A percentile compares a stretch with the other conserved stretches of the same genome.
Conservation (phyloP, 2,888 invertebrate species). For the Meiosimyza decipiens region DNA sequence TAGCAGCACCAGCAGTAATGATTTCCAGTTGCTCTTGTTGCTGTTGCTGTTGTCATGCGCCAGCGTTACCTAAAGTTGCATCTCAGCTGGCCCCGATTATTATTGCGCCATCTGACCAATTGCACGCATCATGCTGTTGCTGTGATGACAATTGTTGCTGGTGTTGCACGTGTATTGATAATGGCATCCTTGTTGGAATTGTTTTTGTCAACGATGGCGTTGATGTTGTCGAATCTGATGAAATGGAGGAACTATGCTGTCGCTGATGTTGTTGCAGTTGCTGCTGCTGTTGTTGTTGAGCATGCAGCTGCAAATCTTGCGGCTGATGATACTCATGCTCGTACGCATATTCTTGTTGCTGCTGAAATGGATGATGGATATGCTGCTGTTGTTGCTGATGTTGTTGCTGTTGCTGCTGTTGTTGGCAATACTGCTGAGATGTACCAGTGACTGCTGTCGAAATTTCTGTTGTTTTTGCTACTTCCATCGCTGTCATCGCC, state of each 20-base stretch:
- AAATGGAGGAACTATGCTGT: conserved; percentile 47
- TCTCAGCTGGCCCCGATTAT: conserved; percentile 66
- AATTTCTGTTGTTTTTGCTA: conserved; percentile 34
- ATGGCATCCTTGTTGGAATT: conserved; percentile 33
- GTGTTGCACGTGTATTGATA: conserved; percentile 45
- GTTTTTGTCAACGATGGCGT: conserved; percentile 51
- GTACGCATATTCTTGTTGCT: conserved; percentile 41
- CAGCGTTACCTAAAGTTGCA: conserved; percentile 24
- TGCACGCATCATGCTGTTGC: conserved; percentile 50
- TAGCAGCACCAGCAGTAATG: conserved; percentile 27
- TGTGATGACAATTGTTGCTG: conserved; percentile 38
- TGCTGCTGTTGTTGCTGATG: conserved; percentile 49
- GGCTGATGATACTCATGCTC: conserved; percentile 41
- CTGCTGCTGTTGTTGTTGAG: conserved; percentile 41
- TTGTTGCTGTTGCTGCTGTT: conserved; percentile 40
- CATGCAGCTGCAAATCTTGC: conserved; percentile 38
- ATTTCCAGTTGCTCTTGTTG: background rate
- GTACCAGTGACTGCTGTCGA: conserved; percentile 40
- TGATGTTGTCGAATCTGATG: conserved; percentile 52
- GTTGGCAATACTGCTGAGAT: conserved; percentile 39
- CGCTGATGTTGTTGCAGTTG: conserved; percentile 48
- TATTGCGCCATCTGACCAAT: conserved; percentile 58
- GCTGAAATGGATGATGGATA: conserved; percentile 53
- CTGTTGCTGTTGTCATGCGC: conserved; percentile 22
- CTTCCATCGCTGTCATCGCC: conserved; percentile 46